Conservation (phyloP, 2,888 invertebrate species). For the Nebria salina region DNA sequence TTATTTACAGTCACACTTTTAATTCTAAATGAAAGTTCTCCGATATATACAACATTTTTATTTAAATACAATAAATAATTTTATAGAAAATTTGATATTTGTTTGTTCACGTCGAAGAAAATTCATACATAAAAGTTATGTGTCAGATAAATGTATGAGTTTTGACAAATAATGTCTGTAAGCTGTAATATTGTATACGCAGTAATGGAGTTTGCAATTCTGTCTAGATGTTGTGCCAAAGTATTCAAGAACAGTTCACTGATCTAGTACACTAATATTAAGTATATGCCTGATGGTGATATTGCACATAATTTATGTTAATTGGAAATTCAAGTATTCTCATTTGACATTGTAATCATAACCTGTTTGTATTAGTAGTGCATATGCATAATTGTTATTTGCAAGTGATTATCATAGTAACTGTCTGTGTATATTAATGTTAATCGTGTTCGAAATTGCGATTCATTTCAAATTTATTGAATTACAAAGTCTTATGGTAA, state of each 20-base stretch:
- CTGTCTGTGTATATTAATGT: background rate
- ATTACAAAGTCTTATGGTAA: background rate
- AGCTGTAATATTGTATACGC: slow-evolving; percentile 37
- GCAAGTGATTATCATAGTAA: background rate
- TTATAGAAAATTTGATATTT: background rate
- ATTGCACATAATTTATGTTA: background rate
- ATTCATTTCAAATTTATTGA: background rate
- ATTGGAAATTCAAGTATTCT: no score
- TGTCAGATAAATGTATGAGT: slow-evolving; percentile 39
- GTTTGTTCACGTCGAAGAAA: background rate
- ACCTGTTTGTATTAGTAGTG: background rate
- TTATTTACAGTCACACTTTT: background rate
- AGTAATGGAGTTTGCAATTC: slow-evolving; percentile 39
- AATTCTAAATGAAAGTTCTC: background rate
- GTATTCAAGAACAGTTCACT: background rate
- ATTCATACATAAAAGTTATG: background rate
- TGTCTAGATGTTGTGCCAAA: background rate
- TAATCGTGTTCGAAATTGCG: background rate
- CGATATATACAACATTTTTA: background rate
- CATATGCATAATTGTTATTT: background rate
- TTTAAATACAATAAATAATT: background rate
- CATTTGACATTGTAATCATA: background rate
- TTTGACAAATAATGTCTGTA: slow-evolving; percentile 46
- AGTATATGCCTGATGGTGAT: background rate
- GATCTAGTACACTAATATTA: background rate